phyloP scores from a whole-genome alignment of 1,140 invertebrate species.

The Littorina saxatilis region DNA sequence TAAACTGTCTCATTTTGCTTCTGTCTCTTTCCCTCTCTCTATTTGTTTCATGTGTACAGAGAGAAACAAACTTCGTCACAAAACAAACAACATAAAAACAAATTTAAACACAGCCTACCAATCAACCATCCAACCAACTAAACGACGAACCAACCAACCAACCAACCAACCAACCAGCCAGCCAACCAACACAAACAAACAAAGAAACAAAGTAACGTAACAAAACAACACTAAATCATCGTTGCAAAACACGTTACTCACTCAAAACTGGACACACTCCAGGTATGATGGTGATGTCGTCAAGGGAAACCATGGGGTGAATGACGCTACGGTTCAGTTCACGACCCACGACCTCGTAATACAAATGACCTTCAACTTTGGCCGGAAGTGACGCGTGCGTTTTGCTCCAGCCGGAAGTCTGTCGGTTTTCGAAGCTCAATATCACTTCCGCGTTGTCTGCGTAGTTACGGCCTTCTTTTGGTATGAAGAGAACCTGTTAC shows the following conservation, averaged over 20 bases:
- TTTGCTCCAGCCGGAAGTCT: slow-evolving; percentile 52
- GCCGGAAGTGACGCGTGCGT: slow-evolving; percentile 54
- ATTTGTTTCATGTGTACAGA: too few relatives aligned
- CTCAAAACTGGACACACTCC: slow-evolving; percentile 54
- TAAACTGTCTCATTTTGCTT: too few relatives aligned
- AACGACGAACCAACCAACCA: background rate
- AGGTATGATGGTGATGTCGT: slow-evolving; percentile 54
- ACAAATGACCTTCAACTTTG: slow-evolving; percentile 32
- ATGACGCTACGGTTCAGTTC: slow-evolving; percentile 19
- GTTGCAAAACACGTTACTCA: too few relatives aligned
- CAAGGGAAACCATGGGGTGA: slow-evolving; percentile 53
- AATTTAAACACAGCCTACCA: background rate
- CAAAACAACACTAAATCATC: too few relatives aligned
- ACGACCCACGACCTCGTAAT: slow-evolving; percentile 46
- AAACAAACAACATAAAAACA: background rate
- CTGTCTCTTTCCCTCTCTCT: too few relatives aligned
- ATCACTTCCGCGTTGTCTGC: background rate
- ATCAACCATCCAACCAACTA: background rate
- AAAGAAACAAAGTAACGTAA: too few relatives aligned
- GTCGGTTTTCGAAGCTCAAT: slow-evolving; percentile 46
- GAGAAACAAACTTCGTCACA: too few relatives aligned
- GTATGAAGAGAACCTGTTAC: too few relatives aligned
- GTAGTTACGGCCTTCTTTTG: too few relatives aligned
- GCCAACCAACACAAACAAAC: background rate
- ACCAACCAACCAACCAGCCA: background rate